Evolutionary conservation across 2,113 vertebrate genomes (phyloP).

Genomic region (rat (Rattus norvegicus)): DNA sequence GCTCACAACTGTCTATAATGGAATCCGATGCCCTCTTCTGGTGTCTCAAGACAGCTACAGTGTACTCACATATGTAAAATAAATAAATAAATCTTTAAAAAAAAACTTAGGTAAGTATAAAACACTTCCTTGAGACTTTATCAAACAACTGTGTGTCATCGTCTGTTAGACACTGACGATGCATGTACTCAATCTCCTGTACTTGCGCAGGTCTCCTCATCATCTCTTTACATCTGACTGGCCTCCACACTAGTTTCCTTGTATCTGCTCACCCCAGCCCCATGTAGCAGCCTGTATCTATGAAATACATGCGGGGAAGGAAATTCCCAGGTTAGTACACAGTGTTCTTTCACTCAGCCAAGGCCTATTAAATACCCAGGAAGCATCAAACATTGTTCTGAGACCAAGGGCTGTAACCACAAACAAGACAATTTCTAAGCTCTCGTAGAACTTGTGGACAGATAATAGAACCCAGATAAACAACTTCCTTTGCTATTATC

Average conservation of each 20-base stretch:
- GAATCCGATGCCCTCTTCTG: too few relatives aligned
- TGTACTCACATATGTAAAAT: too few relatives aligned
- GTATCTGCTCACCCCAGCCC: background rate
- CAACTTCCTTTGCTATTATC: background rate
- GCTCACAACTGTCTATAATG: too few relatives aligned
- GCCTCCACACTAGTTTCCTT: too few relatives aligned
- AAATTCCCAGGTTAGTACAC: background rate
- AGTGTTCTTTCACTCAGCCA: background rate
- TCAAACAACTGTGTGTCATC: too few relatives aligned
- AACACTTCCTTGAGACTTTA: background rate
- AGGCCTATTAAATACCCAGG: background rate
- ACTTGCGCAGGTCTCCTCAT: background rate
- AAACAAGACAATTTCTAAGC: background rate
- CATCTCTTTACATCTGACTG: accelerated
- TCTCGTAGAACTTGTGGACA: background rate
- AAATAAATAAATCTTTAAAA: too few relatives aligned
- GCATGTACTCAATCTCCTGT: background rate
- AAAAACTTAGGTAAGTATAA: background rate
- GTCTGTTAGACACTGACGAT: too few relatives aligned
- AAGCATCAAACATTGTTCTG: background rate
- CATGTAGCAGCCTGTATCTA: background rate
- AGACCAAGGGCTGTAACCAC: too few relatives aligned
- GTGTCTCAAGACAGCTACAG: too few relatives aligned
- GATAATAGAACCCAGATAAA: background rate
- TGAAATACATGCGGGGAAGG: background rate